Evolutionary conservation across 2,888 invertebrate genomes (phyloP).

Genomic region (Harpagoxenus sublaevis): DNA sequence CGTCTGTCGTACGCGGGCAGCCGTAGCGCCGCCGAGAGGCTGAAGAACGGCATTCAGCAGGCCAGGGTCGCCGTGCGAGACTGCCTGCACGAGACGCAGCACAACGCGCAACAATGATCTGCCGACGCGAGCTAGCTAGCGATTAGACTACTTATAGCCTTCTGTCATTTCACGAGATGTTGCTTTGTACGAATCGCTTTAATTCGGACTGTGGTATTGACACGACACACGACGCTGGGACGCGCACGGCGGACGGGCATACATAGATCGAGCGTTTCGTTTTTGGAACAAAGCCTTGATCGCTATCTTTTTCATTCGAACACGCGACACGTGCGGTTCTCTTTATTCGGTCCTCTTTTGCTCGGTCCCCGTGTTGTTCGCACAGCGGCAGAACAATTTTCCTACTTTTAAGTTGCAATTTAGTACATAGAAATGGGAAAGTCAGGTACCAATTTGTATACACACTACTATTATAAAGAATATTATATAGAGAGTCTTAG

Average conservation of each 20-base stretch:
- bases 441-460: constrained; percentile 34
- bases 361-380: not conserved
- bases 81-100: constrained; percentile 84
- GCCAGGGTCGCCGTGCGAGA: constrained; percentile 84
- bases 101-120: constrained; percentile 85
- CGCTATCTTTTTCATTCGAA: not conserved
- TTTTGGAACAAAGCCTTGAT: not conserved
- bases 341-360: not conserved
- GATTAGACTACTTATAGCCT: constrained; percentile 75
- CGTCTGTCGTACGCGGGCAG: constrained; percentile 85
- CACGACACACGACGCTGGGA: not conserved
- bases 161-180: constrained; percentile 73
- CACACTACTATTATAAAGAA: constrained; percentile 52
- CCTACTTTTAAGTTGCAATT: constrained; percentile 62
- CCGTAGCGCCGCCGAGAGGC: constrained; percentile 84
- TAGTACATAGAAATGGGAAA: constrained; percentile 49
- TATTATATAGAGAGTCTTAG: constrained; percentile 67
- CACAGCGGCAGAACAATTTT: not conserved
- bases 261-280: not conserved
- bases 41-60: constrained; percentile 85
- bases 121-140: constrained; percentile 73
- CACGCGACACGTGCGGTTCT: not conserved
- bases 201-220: constrained; percentile 41
- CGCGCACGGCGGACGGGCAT: not conserved
- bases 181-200: constrained; percentile 63